Evolutionary conservation across 2,797 vertebrate species (phyloP).

Genomic region (Miichthys miiuy): DNA sequence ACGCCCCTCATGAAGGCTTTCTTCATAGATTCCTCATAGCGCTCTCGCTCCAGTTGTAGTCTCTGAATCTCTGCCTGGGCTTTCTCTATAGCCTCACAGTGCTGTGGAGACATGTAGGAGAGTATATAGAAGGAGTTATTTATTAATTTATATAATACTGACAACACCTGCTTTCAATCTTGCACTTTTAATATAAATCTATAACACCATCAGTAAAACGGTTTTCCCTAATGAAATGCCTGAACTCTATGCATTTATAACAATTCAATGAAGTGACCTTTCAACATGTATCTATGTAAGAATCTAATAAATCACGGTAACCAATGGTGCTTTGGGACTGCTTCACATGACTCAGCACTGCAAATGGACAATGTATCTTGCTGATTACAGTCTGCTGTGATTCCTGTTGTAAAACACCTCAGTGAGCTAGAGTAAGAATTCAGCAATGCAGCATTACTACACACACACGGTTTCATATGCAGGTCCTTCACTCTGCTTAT

Average conservation of each 20-base stretch:
- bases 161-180: background rate
- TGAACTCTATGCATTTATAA: conserved; percentile 15
- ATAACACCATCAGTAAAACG: background rate
- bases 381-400: background rate
- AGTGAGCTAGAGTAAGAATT: background rate
- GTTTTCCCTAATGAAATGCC: conserved; percentile 13
- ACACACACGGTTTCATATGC: background rate
- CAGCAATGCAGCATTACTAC: background rate
- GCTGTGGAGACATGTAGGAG: conserved; percentile 74
- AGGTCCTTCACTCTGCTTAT: conserved; percentile 3
- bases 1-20: conserved; percentile 99
- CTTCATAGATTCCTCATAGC: conserved; percentile 94
- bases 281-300: background rate
- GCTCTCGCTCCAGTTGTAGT: conserved; percentile 89
- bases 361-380: background rate
- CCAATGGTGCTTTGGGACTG: background rate
- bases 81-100: conserved; percentile 86
- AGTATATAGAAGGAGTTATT: background rate
- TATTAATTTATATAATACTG: conserved; percentile 1
- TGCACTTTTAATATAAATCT: background rate
- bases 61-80: conserved; percentile 89
- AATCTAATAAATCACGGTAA: background rate
- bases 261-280: conserved; percentile 1
- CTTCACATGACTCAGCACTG: background rate
- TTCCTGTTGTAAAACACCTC: conserved; percentile 8